Percentiles rank a stretch among this genome's conserved stretches.
Conservation (phyloP, 2,113 vertebrate genomes). For the Catagonus wagneri region DNA sequence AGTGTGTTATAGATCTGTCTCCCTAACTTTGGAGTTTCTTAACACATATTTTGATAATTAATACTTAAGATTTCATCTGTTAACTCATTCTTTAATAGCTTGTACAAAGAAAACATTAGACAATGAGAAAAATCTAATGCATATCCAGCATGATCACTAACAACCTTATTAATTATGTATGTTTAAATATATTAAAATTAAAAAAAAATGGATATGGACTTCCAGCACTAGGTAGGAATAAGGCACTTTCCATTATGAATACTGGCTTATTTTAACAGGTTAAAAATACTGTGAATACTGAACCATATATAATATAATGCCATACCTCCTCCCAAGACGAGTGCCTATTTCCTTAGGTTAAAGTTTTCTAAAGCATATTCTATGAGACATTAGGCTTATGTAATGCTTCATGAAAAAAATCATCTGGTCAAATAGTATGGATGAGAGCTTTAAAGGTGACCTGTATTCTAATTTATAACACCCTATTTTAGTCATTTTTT, state of each 20-base stretch:
- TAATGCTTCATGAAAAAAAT: slow-evolving; percentile 8
- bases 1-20: background rate
- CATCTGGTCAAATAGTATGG: background rate
- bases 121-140: background rate
- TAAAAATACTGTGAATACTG: background rate
- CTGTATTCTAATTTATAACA: background rate
- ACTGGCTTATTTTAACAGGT: background rate
- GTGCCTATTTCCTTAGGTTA: background rate
- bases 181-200: background rate
- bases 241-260: background rate
- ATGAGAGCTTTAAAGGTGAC: background rate
- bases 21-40: background rate
- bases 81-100: background rate
- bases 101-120: slow-evolving; percentile 10
- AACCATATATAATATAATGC: background rate
- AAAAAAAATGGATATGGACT: background rate
- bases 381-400: background rate
- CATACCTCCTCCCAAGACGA: background rate
- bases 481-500: slow-evolving; percentile 4
- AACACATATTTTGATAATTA: background rate
- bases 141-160: background rate
- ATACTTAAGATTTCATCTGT: background rate
- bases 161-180: background rate
- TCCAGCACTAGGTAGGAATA: background rate
- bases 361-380: background rate